Percentiles rank a stretch among this genome's conserved stretches.
These are phyloP conservation scores for Enteromius anoplus DNA, from an alignment of 2,797 vertebrate species.

Conservation along the genomic window DNA sequence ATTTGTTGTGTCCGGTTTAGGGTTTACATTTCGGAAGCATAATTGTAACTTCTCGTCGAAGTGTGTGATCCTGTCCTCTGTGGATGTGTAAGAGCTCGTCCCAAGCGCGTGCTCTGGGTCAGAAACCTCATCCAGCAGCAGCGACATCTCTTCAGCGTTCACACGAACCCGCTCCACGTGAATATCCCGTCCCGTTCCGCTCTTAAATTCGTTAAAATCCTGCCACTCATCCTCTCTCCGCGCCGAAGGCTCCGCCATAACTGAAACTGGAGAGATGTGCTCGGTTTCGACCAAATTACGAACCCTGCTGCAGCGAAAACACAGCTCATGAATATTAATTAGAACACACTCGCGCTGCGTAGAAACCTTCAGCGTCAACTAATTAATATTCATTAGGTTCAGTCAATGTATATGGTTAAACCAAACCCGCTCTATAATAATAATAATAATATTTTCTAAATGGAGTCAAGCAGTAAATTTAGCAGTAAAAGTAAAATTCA, in stretches of 20 bases:
- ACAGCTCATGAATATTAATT: conserved; percentile 29
- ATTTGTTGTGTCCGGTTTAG: conserved; percentile 70
- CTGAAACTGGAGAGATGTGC: conserved; percentile 46
- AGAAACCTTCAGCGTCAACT: neutral
- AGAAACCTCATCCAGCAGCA: conserved; percentile 55
- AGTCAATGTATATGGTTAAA: neutral
- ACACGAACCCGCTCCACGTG: conserved; percentile 59
- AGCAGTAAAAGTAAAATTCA: no score
- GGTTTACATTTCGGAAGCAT: conserved; percentile 79
- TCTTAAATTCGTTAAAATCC: conserved; percentile 76
- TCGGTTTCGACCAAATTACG: neutral
- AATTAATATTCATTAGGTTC: neutral
- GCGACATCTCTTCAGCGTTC: conserved; percentile 68
- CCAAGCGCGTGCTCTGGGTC: conserved; percentile 57
- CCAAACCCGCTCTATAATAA: neutral
- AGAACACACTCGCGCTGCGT: no score
- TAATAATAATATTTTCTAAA: no score
- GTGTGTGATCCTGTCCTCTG: conserved; percentile 70
- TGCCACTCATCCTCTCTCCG: conserved; percentile 80
- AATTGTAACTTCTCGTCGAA: conserved; percentile 82
- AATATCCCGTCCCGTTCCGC: conserved; percentile 57
- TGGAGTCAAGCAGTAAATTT: no score
- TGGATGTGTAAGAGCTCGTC: conserved; percentile 61
- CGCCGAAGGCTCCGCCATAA: conserved; percentile 75
- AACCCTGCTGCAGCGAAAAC: conserved; percentile 49